Percentiles rank a stretch among this genome's conserved stretches.
Conservation (phyloP, 2,888 invertebrate species). For the Automeris io region DNA sequence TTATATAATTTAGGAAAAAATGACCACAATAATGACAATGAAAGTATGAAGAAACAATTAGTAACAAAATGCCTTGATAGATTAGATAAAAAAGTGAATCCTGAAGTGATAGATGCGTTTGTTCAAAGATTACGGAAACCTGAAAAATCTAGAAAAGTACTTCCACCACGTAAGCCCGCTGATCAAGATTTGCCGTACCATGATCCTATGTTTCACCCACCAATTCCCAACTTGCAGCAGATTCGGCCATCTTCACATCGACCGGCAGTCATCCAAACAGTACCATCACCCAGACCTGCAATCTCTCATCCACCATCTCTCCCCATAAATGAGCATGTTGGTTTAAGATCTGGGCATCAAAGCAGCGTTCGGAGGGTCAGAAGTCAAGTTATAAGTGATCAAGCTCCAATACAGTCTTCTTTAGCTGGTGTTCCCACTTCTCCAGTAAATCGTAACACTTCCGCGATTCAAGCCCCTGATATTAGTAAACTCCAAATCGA, state of each 20-base stretch:
- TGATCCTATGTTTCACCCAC: not conserved
- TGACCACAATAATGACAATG: constrained; percentile 27
- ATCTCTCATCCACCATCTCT: not conserved
- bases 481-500: too few species aligned
- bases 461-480: too few species aligned
- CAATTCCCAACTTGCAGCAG: not conserved
- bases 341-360: not conserved
- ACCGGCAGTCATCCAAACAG: not conserved
- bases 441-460: too few species aligned
- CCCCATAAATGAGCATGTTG: not conserved
- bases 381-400: too few species aligned
- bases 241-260: not conserved
- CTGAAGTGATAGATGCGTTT: constrained; percentile 28
- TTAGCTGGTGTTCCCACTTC: too few species aligned
- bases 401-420: too few species aligned
- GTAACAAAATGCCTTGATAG: constrained; percentile 33
- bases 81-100: constrained; percentile 22
- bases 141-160: constrained; percentile 24
- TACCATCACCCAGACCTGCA: not conserved
- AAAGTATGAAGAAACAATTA: constrained; percentile 36
- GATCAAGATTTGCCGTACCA: too few species aligned
- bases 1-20: constrained; percentile 36
- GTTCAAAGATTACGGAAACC: constrained; percentile 29
- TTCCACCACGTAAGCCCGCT: constrained; percentile 2
- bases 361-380: too few species aligned